Base-by-base conservation (phyloP, 2,113 vertebrate species). In the Phrynosoma platyrhinos region DNA sequence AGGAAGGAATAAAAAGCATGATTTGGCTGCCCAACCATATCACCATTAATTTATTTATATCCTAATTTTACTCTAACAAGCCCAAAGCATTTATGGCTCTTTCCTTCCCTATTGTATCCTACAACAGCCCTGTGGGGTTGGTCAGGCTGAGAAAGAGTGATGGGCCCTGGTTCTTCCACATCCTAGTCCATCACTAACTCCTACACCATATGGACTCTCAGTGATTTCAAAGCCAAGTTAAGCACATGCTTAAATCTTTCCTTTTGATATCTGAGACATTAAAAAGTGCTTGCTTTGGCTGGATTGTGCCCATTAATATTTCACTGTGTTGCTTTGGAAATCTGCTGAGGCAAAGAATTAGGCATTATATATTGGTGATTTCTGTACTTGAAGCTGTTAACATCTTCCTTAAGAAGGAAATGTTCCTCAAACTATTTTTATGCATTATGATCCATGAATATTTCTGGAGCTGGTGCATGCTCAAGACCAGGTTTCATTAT, bases 391-490 rank as follows among this genome's bases (percentile, higher is more conserved):
- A 64, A 18, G 30, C 13, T 25, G 12, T 72, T 13, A n/a, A 52
- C 27, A 32, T 72, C 47, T 80, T 72, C 25, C 66, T 47, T 8
- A 36, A 72, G 66, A 55, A 89, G 87, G 55, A 3, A 52, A 66
- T 80, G 13, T n/a, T 40, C 5, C 71, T 84, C 85, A 82, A 23
- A 88, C 53, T 88, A 90, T 88, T 78, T 1, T 0, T 68, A 82
- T 71, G 92, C 58, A 40, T 87, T 91, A 87, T 62, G 18, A 76
- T 92, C 88, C 76, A 93, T 93, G 92, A 93, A 94, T 88, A 52
- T 23, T 47, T 55, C n/a, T 83, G 92, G 87, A 86, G 88, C 72
- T 30, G 55, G 71, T 91, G 92, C 90, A 92, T 93, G 92, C 89
- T 82, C 23, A 83, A 69, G 88, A 75, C 88, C 75, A 94, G 92